Percentiles rank a stretch among this genome's conserved stretches.
phyloP scores from a whole-genome alignment of 2,797 vertebrate genomes.

The Rhinogobio ventralis region DNA sequence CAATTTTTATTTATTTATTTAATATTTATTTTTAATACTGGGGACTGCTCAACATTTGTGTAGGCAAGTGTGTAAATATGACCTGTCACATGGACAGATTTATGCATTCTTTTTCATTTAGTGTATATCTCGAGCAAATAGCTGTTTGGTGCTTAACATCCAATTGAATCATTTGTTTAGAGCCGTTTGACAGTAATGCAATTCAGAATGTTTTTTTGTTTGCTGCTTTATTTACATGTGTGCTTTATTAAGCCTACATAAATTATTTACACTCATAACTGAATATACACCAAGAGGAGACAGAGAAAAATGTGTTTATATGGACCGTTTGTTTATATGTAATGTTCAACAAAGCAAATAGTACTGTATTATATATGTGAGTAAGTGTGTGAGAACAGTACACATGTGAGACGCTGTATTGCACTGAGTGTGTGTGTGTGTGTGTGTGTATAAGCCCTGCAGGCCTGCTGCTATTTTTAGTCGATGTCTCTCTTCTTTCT shows the following conservation, averaged over 20 bases:
- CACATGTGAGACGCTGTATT: slow-evolving; percentile 6
- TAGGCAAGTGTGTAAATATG: not conserved
- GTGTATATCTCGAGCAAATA: not conserved
- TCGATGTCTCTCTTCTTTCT: slow-evolving; percentile 33
- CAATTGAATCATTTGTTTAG: not conserved
- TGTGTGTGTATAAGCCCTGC: slow-evolving; percentile 41
- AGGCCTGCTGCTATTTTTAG: slow-evolving; percentile 57
- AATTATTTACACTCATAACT: not conserved
- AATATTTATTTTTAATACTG: not conserved
- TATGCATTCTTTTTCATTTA: not conserved
- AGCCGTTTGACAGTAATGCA: not conserved
- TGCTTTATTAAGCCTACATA: not conserved
- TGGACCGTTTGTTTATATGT: not conserved
- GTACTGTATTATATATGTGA: not conserved
- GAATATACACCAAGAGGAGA: not conserved
- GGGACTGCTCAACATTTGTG: not conserved
- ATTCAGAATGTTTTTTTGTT: not conserved
- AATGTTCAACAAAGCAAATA: slow-evolving; percentile 2
- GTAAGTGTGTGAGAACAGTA: slow-evolving; percentile 9
- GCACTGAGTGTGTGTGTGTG: slow-evolving; percentile 23
- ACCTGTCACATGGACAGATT: not conserved
- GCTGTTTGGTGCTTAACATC: not conserved
- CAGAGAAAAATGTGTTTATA: not conserved
- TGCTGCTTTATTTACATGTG: not conserved
- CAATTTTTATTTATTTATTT: no score